These are phyloP conservation scores for Poeciliopsis infans DNA, from an alignment of 2,797 vertebrate genomes.

Conservation along the genomic window DNA sequence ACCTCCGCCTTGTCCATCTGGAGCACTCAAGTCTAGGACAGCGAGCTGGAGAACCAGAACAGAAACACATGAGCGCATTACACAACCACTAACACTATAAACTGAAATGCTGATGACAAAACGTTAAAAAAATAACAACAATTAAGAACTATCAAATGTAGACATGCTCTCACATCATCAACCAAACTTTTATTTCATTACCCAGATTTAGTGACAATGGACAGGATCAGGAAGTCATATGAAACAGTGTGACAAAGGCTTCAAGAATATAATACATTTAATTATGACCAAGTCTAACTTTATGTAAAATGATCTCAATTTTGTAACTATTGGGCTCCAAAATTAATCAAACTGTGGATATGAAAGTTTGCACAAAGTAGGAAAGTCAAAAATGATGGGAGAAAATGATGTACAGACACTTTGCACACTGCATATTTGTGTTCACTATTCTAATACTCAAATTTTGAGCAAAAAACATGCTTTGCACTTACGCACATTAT, in stretches of 20 bases:
- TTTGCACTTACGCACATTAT: background rate
- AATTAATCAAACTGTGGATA: background rate
- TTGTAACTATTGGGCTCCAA: too few species aligned
- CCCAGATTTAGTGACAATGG: background rate
- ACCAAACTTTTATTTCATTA: background rate
- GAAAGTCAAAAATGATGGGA: background rate
- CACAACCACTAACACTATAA: background rate
- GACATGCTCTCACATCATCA: background rate
- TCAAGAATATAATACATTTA: background rate
- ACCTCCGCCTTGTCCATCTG: constrained; percentile 89
- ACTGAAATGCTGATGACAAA: background rate
- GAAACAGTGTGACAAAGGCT: background rate
- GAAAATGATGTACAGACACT: background rate
- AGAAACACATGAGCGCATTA: background rate
- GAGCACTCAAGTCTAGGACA: constrained; percentile 96
- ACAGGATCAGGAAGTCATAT: background rate
- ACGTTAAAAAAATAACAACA: background rate
- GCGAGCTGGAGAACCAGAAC: constrained; percentile 84
- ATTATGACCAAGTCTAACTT: background rate
- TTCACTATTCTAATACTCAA: background rate
- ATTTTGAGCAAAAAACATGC: background rate
- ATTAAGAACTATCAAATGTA: background rate
- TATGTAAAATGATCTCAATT: background rate
- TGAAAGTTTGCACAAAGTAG: too few species aligned
- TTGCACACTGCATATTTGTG: background rate